Conservation (phyloP, 37 sponge, comb jelly and placozoan species). For the Aplysina aerophoba region DNA sequence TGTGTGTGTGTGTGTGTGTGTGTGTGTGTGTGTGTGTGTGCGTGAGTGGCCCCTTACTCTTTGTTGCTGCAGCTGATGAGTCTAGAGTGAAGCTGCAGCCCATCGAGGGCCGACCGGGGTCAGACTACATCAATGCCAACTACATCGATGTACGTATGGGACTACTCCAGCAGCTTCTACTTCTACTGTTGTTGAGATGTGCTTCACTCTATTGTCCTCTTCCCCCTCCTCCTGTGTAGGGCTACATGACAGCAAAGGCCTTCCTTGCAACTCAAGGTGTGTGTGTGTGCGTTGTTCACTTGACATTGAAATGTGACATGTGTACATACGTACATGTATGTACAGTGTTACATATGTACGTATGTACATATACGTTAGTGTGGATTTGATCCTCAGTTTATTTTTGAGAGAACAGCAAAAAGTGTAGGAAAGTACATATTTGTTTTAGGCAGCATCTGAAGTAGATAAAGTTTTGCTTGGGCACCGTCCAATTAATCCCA, state of each 20-base stretch:
- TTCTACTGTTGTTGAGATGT: background rate
- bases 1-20: background rate
- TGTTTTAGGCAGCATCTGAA: too few relatives aligned
- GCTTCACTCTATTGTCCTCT: background rate
- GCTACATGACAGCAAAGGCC: constrained; percentile 40
- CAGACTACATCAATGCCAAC: constrained; percentile 87
- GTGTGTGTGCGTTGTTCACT: too few relatives aligned
- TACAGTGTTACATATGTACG: background rate
- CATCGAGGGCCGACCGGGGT: constrained; percentile 56
- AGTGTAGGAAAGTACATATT: too few relatives aligned
- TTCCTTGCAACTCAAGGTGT: constrained; percentile 73
- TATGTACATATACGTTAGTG: constrained; percentile 1
- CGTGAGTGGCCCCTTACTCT: background rate
- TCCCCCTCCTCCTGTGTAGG: constrained; percentile 41
- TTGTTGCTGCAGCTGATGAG: constrained; percentile 56
- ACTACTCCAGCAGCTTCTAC: too few relatives aligned
- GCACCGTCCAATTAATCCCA: too few relatives aligned
- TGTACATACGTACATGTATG: background rate
- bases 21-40: background rate
- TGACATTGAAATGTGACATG: background rate
- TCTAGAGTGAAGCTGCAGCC: constrained; percentile 47
- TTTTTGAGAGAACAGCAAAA: background rate
- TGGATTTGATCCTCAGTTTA: constrained; percentile 15
- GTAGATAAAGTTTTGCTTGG: too few relatives aligned
- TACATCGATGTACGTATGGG: constrained; percentile 83